Evolutionary conservation across 2,113 vertebrate genomes (phyloP).

Genomic region (Pygoscelis antarcticus): DNA sequence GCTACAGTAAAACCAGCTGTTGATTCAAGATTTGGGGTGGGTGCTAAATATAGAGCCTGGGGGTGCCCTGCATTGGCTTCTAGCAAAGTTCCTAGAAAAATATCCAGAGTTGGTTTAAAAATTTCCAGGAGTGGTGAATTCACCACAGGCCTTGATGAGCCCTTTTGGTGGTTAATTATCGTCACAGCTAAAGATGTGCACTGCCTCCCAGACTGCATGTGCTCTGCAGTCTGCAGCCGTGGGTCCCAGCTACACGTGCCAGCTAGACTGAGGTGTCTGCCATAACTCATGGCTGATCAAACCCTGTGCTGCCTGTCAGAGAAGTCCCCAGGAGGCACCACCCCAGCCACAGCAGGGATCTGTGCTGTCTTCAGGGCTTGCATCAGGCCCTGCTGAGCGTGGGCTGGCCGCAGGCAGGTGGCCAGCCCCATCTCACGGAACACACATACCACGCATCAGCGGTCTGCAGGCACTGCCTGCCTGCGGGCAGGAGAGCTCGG

Average conservation of each 20-base stretch:
- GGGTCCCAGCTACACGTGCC: not conserved
- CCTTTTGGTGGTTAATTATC: not conserved
- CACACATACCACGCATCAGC: not conserved
- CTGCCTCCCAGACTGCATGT: fast-evolving
- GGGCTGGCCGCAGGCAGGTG: not conserved
- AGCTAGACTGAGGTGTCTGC: not conserved
- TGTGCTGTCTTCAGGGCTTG: not conserved
- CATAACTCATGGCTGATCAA: not conserved
- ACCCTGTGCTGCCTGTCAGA: not conserved
- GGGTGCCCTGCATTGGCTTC: not conserved
- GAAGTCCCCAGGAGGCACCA: not conserved
- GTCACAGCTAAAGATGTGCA: not conserved
- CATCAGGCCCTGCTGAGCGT: not conserved
- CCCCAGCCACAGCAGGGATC: fast-evolving
- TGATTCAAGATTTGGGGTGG: not conserved
- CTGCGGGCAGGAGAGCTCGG: not conserved
- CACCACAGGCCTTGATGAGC: not conserved
- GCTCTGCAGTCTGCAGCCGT: not conserved
- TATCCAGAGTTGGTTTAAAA: not conserved
- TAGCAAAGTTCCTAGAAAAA: constrained; percentile 22
- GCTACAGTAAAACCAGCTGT: not conserved
- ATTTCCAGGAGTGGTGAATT: not conserved
- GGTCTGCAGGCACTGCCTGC: not conserved
- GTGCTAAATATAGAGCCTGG: not conserved
- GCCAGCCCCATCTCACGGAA: not conserved